phyloP scores from a whole-genome alignment of 2,888 invertebrate species.

The Phlogophora meticulosa region DNA sequence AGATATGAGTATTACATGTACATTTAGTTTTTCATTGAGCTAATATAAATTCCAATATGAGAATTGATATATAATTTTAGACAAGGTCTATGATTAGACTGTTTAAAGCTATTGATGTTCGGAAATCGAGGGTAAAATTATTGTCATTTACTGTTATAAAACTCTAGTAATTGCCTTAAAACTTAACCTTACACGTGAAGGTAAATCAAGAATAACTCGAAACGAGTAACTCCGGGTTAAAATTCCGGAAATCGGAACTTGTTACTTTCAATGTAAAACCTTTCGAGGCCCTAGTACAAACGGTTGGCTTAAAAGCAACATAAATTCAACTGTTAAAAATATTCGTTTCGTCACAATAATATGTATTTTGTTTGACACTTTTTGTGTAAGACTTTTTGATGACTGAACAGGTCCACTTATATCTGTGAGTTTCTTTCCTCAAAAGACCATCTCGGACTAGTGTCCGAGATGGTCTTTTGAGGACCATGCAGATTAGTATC shows the following conservation, averaged over 20 bases:
- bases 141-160: background rate
- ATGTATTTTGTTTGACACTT: no score
- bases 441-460: no score
- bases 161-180: background rate
- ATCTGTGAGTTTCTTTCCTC: no score
- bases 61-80: constrained; percentile 1
- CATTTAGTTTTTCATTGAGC: constrained; percentile 16
- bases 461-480: no score
- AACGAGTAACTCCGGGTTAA: constrained; percentile 3
- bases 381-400: no score
- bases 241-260: constrained; percentile 4
- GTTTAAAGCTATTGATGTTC: background rate
- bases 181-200: background rate
- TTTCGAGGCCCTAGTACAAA: background rate
- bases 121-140: background rate
- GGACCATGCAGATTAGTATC: no score
- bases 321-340: no score
- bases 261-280: constrained; percentile 34
- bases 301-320: no score
- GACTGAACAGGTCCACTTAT: no score
- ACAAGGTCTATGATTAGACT: background rate
- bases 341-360: no score
- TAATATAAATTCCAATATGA: constrained; percentile 27
- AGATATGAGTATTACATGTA: constrained; percentile 5
- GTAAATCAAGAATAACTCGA: background rate